Base-by-base conservation (phyloP, 1,140 invertebrate species). In the Papilio xuthus region DNA sequence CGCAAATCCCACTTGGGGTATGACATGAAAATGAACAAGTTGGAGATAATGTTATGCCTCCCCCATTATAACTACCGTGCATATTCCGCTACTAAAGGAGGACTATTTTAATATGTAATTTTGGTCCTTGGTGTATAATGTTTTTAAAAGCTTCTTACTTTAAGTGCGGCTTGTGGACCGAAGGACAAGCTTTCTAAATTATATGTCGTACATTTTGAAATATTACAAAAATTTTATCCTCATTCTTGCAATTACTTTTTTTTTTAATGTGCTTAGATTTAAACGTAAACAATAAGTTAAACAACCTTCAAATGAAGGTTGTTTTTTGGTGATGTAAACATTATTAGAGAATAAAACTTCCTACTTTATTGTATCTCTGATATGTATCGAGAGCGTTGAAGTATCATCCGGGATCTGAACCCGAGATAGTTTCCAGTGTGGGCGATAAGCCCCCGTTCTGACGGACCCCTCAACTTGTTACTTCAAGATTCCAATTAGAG, bases 401-500 rank as follows among this genome's bases (percentile, higher is more conserved):
- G 74, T 20, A 60, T 42, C 74, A 76, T 76, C 74, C 56, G 18
- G 74, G 74, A 23, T 20, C 23, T 37, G 26, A 63, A 76, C 56
- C 70, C 37, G 53, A 32, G 74, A 63, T 60, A 60, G 74, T 60
- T 42, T 13, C 23, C 53, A 63, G 28, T 32, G 15, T 41, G n/a
- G 32, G 74, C 15, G 74, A 76, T 76, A 63, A 76, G 74, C 74
- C 50, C 74, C 53, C n/a, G 18, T 32, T 56, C 50, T 41, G 26
- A 7, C 74, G 23, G 12, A 56, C 53, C 53, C 74, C 60, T 53
- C 74, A 76, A 76, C 74, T 76, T 76, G 74, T 76, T 76, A 76
- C 28, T 76, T 76, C 53, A 76, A 76, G 74, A 76, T 76, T 76
- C 74, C 74, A 76, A 76, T 76, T 76, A 76, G 56, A 76, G n/a